These are phyloP conservation scores for Contarinia nasturtii DNA, from an alignment of 1,140 invertebrate species.

Conservation along the genomic window DNA sequence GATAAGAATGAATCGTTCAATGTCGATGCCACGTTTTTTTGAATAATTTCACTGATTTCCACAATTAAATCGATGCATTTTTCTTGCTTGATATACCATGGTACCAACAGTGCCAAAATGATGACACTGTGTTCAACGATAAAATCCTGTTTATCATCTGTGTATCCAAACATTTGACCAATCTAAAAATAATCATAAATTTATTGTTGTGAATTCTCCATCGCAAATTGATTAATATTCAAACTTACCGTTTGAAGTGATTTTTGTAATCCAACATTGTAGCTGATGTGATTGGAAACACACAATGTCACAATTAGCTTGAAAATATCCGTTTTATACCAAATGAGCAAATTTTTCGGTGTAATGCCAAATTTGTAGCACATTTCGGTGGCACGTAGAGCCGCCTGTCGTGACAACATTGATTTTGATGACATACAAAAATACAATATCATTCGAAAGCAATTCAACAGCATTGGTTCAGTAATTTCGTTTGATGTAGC, in stretches of 20 bases:
- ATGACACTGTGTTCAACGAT: conserved; percentile 16
- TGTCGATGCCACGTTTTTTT: conserved; percentile 14
- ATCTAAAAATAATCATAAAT: not conserved
- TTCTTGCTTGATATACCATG: not conserved
- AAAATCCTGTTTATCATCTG: conserved; percentile 16
- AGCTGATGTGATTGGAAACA: conserved; percentile 31
- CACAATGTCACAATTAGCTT: conserved; percentile 34
- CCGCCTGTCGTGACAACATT: conserved; percentile 34
- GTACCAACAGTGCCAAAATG: not conserved
- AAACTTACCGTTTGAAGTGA: conserved; percentile 24
- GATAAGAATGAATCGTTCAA: conserved; percentile 37
- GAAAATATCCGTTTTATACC: conserved; percentile 44
- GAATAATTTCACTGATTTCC: conserved; percentile 20
- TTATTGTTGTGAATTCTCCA: conserved; percentile 3
- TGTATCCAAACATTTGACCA: conserved; percentile 7
- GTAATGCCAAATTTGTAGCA: conserved; percentile 32
- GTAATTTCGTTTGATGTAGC: conserved; percentile 18
- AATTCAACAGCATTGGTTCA: conserved; percentile 28
- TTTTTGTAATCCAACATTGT: conserved; percentile 26
- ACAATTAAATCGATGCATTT: not conserved
- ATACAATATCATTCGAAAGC: conserved; percentile 37
- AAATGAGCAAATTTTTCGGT: conserved; percentile 38
- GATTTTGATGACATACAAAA: conserved; percentile 43
- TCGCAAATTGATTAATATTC: no score
- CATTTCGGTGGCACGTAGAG: conserved; percentile 35